These are phyloP conservation scores for Platichthys stellatus DNA, from an alignment of 2,113 vertebrate genomes.

Conservation along the genomic window DNA sequence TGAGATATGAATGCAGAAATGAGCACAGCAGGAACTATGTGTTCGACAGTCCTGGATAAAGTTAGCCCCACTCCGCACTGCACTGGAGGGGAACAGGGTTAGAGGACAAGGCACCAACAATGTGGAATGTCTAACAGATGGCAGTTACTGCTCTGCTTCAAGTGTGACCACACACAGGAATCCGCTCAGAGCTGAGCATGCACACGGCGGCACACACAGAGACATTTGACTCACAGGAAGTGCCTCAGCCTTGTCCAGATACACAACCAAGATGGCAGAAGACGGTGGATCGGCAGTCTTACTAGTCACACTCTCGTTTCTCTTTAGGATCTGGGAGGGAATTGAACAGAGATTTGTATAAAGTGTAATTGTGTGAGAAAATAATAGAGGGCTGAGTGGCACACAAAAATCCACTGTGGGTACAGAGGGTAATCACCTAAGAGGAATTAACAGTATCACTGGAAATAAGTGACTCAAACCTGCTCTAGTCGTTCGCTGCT, in stretches of 20 bases:
- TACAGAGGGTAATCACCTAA: no score
- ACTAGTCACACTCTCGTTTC: slow-evolving; percentile 79
- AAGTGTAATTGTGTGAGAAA: not conserved
- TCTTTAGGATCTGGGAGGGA: slow-evolving; percentile 82
- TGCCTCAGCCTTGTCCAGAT: slow-evolving; percentile 91
- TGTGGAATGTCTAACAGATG: slow-evolving; percentile 53
- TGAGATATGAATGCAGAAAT: not conserved
- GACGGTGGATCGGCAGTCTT: slow-evolving; percentile 86
- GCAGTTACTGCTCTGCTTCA: slow-evolving; percentile 26
- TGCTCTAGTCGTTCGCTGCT: slow-evolving; percentile 84
- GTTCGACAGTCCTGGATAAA: not conserved
- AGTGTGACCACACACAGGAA: slow-evolving; percentile 65
- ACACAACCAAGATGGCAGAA: slow-evolving; percentile 89
- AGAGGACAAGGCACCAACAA: slow-evolving; percentile 25
- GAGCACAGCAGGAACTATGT: not conserved
- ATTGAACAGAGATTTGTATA: not conserved
- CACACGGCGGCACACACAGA: slow-evolving; percentile 11
- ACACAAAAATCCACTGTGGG: not conserved
- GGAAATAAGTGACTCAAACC: slow-evolving; percentile 71
- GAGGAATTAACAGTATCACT: not conserved
- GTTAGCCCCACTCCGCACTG: not conserved
- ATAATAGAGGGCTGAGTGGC: not conserved
- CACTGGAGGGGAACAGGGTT: not conserved
- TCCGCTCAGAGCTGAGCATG: slow-evolving; percentile 23
- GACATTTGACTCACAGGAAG: slow-evolving; percentile 84